Evolutionary conservation across 2,113 vertebrate genomes (phyloP).

Genomic region (Podarcis raffonei): DNA sequence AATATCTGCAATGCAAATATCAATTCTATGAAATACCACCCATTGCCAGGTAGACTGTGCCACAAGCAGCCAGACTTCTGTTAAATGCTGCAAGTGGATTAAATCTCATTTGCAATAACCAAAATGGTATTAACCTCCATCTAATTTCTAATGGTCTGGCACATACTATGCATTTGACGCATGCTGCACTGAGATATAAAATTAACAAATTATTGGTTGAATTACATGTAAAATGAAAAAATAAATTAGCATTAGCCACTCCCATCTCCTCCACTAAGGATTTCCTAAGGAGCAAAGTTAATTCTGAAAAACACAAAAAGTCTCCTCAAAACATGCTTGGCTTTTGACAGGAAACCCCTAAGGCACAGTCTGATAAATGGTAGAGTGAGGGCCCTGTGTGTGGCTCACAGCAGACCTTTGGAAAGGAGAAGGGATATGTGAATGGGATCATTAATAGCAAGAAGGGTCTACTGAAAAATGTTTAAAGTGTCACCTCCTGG

Average conservation of each 20-base stretch:
- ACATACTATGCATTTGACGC: background rate
- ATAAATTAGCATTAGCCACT: background rate
- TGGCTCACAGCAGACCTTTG: background rate
- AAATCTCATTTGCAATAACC: background rate
- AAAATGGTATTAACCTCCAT: background rate
- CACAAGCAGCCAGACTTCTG: accelerated
- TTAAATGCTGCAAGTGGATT: background rate
- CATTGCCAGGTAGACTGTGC: conserved; percentile 12
- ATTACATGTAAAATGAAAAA: background rate
- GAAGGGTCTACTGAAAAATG: background rate
- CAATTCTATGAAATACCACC: background rate
- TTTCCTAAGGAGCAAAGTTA: background rate
- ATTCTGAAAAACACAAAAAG: background rate
- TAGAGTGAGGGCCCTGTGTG: background rate
- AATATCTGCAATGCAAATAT: background rate
- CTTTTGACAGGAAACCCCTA: background rate
- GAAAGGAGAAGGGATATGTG: background rate
- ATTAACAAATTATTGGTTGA: background rate
- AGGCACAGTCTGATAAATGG: background rate
- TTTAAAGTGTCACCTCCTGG: background rate
- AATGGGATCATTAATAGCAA: background rate
- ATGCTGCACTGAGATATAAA: background rate
- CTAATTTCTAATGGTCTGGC: background rate
- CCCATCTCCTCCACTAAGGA: background rate
- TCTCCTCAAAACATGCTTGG: background rate